Percentiles rank a stretch among this genome's conserved stretches.
Conservation (phyloP, 2,113 vertebrate species). For the Tylochromis polylepis region DNA sequence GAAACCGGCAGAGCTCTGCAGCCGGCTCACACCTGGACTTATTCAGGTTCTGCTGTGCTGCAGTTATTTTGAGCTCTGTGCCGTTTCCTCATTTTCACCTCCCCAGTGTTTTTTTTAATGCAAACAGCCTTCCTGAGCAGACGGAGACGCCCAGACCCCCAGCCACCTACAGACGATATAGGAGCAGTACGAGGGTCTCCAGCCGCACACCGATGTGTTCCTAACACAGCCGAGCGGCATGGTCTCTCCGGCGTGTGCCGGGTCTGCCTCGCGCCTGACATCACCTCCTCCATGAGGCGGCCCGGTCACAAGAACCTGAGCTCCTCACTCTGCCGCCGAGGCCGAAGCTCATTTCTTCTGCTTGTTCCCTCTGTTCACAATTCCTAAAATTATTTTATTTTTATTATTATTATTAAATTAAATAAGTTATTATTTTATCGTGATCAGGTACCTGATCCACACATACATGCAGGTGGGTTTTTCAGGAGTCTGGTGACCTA, state of each 20-base stretch:
- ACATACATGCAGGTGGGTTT: accelerated
- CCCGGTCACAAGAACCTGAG: not conserved
- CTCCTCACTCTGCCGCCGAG: not conserved
- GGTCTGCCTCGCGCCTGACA: not conserved
- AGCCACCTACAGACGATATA: accelerated
- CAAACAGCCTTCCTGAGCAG: not conserved
- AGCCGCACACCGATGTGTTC: not conserved
- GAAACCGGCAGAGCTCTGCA: not conserved
- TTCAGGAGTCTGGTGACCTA: not conserved
- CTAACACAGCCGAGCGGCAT: not conserved
- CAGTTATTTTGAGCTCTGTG: not conserved
- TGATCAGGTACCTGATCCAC: not conserved
- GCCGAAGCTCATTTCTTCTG: not conserved
- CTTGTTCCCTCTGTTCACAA: not conserved
- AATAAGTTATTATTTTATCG: no score
- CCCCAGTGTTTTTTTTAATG: not conserved
- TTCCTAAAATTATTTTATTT: not conserved
- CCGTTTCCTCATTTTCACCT: not conserved
- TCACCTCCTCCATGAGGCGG: not conserved
- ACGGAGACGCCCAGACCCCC: not conserved
- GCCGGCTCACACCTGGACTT: not conserved
- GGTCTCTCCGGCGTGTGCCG: not conserved
- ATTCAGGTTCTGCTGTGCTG: not conserved
- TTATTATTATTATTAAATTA: no score
- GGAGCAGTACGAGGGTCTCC: accelerated